Conservation (phyloP, 2,113 vertebrate genomes). For the Microcebus ravelobensis region DNA sequence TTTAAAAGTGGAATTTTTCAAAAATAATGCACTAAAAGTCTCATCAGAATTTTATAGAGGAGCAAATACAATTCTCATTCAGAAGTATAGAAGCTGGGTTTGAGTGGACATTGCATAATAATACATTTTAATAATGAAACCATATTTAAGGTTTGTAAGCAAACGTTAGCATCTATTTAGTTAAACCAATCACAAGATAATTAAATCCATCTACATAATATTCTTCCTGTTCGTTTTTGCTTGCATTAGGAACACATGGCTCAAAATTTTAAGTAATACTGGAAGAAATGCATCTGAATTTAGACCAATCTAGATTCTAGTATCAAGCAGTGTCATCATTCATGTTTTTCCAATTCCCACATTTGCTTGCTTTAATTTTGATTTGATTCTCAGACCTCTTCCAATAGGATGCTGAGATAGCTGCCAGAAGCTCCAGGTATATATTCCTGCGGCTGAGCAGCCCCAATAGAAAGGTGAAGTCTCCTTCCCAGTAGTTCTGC, state of each 20-base stretch:
- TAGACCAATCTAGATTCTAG: background rate
- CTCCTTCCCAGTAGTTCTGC: background rate
- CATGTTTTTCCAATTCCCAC: background rate
- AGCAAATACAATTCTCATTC: background rate
- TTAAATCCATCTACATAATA: background rate
- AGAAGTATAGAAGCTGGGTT: background rate
- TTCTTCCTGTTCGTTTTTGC: background rate
- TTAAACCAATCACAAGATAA: background rate
- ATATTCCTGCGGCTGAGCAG: background rate
- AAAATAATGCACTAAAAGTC: background rate
- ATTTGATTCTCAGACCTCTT: background rate
- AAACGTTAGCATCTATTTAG: background rate
- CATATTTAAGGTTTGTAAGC: background rate
- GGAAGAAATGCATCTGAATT: background rate
- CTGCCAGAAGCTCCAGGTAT: background rate
- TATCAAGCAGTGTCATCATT: background rate
- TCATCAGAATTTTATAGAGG: background rate
- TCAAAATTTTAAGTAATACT: background rate
- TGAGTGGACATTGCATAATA: background rate
- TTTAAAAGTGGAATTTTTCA: background rate
- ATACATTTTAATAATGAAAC: conserved; percentile 16
- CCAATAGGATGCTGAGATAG: background rate
- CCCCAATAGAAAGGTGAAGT: background rate
- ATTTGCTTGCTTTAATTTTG: background rate
- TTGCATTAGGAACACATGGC: background rate